phyloP scores from a whole-genome alignment of 2,797 vertebrate species.

The Diceros bicornis region DNA sequence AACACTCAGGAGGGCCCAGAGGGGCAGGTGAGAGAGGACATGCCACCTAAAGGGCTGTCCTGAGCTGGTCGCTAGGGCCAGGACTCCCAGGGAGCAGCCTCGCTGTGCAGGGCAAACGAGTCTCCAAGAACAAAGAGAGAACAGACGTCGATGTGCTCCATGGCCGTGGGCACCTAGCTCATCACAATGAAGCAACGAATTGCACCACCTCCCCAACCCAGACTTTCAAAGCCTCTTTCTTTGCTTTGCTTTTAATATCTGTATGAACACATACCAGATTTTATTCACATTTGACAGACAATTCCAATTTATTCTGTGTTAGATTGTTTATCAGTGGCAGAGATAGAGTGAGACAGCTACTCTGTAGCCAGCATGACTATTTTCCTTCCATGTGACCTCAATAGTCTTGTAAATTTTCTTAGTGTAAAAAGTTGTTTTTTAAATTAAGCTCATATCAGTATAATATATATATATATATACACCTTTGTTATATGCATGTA shows the following conservation, averaged over 20 bases:
- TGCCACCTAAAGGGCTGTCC: not conserved
- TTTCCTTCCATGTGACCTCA: not conserved
- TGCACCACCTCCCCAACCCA: not conserved
- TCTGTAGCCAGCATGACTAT: not conserved
- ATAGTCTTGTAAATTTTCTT: not conserved
- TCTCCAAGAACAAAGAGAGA: not conserved
- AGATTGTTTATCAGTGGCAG: not conserved
- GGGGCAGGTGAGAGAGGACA: not conserved
- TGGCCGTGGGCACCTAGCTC: not conserved
- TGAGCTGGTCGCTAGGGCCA: not conserved
- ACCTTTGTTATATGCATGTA: not conserved
- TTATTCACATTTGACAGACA: not conserved
- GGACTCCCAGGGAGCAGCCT: not conserved
- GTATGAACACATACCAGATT: not conserved
- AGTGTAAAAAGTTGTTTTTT: not conserved
- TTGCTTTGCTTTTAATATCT: not conserved
- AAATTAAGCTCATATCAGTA: not conserved
- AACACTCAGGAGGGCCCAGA: not conserved
- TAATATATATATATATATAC: not conserved
- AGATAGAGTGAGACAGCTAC: not conserved
- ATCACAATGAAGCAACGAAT: accelerated
- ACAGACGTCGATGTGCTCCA: accelerated
- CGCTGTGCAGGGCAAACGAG: not conserved
- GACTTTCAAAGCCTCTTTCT: not conserved
- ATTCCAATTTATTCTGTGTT: not conserved